Evolutionary conservation across 2,888 invertebrate species (phyloP).

Genomic region (Noctua janthina): DNA sequence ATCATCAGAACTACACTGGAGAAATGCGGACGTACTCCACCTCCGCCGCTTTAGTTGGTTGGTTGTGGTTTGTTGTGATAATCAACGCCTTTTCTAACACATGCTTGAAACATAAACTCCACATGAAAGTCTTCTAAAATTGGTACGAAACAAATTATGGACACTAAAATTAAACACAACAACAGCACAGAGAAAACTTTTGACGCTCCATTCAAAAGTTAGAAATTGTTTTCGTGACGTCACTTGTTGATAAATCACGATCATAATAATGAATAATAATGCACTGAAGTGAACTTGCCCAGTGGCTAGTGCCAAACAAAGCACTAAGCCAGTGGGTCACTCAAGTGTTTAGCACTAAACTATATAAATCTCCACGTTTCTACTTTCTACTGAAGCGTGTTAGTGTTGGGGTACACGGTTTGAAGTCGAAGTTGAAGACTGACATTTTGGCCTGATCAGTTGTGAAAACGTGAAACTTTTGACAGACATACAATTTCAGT

Average conservation of each 20-base stretch:
- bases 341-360: constrained; percentile 45
- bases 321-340: constrained; percentile 46
- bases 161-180: constrained; percentile 3
- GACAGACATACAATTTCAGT: not conserved
- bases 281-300: constrained; percentile 38
- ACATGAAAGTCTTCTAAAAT: not conserved
- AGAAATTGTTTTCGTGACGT: constrained; percentile 29
- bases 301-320: constrained; percentile 45
- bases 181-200: constrained; percentile 10
- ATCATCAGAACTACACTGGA: not conserved
- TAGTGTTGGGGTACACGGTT: constrained; percentile 37
- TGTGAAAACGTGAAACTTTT: not conserved
- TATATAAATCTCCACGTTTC: constrained; percentile 53
- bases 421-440: constrained; percentile 16
- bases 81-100: too few relatives aligned
- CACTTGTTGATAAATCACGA: constrained; percentile 41
- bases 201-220: constrained; percentile 36
- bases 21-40: not conserved
- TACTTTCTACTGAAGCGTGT: constrained; percentile 53
- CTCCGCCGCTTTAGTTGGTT: not conserved
- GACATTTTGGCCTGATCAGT: not conserved
- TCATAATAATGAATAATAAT: constrained; percentile 47
- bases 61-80: not conserved
- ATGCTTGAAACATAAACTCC: not conserved
- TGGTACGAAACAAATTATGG: not conserved